These are phyloP conservation scores for Stichodactyla helianthus DNA, from an alignment of 64 coral and sea anemone genomes.

Conservation along the genomic window DNA sequence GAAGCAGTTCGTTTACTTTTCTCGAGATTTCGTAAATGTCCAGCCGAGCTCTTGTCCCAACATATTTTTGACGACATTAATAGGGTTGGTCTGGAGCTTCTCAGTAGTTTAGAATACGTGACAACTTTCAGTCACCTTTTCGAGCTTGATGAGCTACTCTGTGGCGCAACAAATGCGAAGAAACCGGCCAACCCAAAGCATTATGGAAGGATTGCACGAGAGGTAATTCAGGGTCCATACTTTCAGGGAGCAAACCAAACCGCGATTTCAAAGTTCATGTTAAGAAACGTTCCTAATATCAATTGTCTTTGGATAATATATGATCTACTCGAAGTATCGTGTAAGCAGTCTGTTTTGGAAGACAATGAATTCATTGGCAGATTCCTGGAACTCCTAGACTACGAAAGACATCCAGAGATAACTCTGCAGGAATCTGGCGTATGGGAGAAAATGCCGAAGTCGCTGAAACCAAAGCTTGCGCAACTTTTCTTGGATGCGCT, in stretches of 20 bases:
- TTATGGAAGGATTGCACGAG: neutral
- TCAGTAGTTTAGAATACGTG: neutral
- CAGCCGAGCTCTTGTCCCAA: neutral
- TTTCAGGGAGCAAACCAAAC: neutral
- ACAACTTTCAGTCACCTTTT: neutral
- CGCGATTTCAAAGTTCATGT: neutral
- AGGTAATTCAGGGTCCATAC: neutral
- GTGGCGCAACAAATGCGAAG: neutral
- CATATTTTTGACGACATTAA: neutral
- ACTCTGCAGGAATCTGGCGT: neutral
- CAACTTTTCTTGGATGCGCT: constrained; percentile 13
- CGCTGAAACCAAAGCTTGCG: constrained; percentile 11
- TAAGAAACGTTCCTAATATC: constrained; percentile 6
- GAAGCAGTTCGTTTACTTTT: neutral
- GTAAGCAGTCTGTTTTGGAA: neutral
- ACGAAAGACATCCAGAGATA: neutral
- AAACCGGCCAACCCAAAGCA: neutral
- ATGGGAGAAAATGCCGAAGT: constrained; percentile 24
- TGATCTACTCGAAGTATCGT: neutral
- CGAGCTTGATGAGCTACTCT: neutral
- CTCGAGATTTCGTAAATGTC: too few species aligned
- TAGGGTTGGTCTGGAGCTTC: neutral
- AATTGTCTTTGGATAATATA: constrained; percentile 27
- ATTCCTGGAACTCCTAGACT: neutral
- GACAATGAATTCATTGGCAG: neutral